Base-by-base conservation (phyloP, 2,888 invertebrate species). In the Iphiclides podalirius region DNA sequence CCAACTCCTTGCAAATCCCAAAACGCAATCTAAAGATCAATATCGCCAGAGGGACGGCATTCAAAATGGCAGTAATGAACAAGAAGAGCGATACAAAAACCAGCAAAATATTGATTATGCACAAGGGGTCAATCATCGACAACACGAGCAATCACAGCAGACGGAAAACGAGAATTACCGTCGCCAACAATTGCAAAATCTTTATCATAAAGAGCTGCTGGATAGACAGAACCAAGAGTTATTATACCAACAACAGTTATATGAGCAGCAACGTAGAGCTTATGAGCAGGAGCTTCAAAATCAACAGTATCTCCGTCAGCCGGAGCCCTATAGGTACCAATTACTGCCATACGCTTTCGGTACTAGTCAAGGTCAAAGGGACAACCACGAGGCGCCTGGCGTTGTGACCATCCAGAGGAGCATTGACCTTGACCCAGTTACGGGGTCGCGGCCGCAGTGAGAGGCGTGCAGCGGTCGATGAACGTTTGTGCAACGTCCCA, bases 401-500 rank as follows among this genome's bases (percentile, higher is more conserved):
- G 55, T 50, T 14, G 62, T 60, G 26, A 63, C 61, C 23, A 63
- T 66, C 59, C 62, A 63, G 51, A 60, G 62, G 55, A 67, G 61
- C 65, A 67, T 65, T 81, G 88, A 84, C 84, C 84, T 84, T 85
- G 85, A 84, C 87, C 86, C 71, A 75, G 63, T 63, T 79, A 59
- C 44, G 44, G 56, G 51, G 54, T 58, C 66, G 62, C 56, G 63
- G n/a, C n/a, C n/a, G 66, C 63, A 58, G 61, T 68, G 66, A 67
- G 66, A 56, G 67, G 58, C 17, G 13, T 43, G n/a, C n/a, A n/a
- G n/a, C n/a, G n/a, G n/a, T 57, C 61, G 61, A 49, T 52, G 58
- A 58, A 54, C 64, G 62, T 38, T 70, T 63, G 67, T 62, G 68
- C 65, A 67, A 68, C 52, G 65, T 57, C 13, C 36, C 7, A n/a